Evolutionary conservation across 1,140 invertebrate genomes (phyloP).

Genomic region (Papilio glaucus): DNA sequence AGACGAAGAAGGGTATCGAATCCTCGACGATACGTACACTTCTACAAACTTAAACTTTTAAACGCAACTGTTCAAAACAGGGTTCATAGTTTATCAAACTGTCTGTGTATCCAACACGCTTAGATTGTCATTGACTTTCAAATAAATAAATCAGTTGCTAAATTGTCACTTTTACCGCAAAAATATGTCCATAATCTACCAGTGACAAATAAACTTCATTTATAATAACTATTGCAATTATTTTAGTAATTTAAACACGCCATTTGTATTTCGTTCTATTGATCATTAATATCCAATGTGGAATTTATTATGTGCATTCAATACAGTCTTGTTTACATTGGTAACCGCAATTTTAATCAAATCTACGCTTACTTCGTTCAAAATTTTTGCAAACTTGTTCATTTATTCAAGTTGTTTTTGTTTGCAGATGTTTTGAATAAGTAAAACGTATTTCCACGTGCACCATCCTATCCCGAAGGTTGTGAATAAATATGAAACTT

Average conservation of each 20-base stretch:
- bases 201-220: not conserved
- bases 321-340: not conserved
- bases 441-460: slow-evolving; percentile 5
- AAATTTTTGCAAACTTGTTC: slow-evolving; percentile 22
- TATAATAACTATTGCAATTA: not conserved
- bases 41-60: too few relatives aligned
- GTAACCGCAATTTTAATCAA: slow-evolving; percentile 17
- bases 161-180: not conserved
- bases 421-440: slow-evolving; percentile 15
- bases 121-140: too few relatives aligned
- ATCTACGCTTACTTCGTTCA: not conserved
- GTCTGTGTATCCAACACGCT: too few relatives aligned
- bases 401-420: slow-evolving; percentile 32
- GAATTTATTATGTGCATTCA: slow-evolving; percentile 12
- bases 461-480: too few relatives aligned
- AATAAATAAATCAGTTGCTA: not conserved
- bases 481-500: too few relatives aligned
- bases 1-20: too few relatives aligned
- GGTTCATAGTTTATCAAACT: too few relatives aligned
- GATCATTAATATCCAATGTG: not conserved
- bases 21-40: too few relatives aligned
- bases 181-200: not conserved
- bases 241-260: not conserved
- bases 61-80: too few relatives aligned
- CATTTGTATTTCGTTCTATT: not conserved